Conservation (phyloP, 1,140 invertebrate species). For the Drosophila littoralis region DNA sequence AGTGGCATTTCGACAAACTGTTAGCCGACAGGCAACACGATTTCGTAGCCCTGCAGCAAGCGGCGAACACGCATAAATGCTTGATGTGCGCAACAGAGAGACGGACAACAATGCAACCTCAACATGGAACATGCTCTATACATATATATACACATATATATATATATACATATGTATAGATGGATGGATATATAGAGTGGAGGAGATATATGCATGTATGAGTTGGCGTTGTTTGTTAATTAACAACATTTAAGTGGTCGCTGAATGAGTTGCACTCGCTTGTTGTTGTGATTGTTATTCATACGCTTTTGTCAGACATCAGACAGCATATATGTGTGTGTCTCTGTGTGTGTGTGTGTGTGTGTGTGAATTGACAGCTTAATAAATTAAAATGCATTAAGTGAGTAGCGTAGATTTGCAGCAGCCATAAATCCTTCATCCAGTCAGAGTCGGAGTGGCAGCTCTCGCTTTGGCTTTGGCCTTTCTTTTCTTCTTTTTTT, state of each 20-base stretch:
- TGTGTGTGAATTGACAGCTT: slow-evolving; percentile 71
- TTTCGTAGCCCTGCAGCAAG: slow-evolving; percentile 8
- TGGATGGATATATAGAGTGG: not conserved
- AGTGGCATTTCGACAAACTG: slow-evolving; percentile 23
- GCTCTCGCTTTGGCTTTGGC: slow-evolving; percentile 17
- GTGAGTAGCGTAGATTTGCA: slow-evolving; percentile 77
- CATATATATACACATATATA: not conserved
- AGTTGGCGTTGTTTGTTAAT: slow-evolving; percentile 31
- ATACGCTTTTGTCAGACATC: not conserved
- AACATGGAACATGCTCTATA: slow-evolving; percentile 12
- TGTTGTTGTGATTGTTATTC: slow-evolving; percentile 2
- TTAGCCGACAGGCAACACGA: slow-evolving; percentile 19
- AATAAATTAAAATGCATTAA: slow-evolving; percentile 83
- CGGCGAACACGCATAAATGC: slow-evolving; percentile 29
- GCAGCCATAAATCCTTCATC: slow-evolving; percentile 73
- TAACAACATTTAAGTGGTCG: slow-evolving; percentile 46
- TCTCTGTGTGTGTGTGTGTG: slow-evolving; percentile 10
- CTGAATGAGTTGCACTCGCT: slow-evolving; percentile 20
- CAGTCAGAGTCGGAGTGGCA: slow-evolving; percentile 23
- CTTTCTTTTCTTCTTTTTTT: slow-evolving; percentile 17
- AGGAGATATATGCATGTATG: not conserved
- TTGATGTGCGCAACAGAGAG: slow-evolving; percentile 10
- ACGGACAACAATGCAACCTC: slow-evolving; percentile 16
- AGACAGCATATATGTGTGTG: slow-evolving; percentile 6
- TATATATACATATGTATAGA: not conserved